Conservation (phyloP, 2,113 vertebrate genomes). For the Mormyrus lacerda region DNA sequence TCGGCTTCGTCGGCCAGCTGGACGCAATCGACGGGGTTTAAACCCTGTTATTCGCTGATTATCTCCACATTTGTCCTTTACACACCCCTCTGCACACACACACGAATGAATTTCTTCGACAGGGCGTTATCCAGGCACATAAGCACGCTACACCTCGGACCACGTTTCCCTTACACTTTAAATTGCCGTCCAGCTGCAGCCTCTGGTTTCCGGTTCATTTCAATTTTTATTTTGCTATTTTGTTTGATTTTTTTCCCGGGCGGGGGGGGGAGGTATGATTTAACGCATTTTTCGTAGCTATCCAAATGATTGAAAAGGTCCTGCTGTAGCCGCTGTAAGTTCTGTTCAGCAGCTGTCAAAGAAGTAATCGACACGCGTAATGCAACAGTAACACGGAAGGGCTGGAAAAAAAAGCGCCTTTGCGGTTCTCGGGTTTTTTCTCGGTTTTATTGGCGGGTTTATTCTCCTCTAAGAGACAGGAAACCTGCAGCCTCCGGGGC, state of each 20-base stretch:
- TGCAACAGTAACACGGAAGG: background rate
- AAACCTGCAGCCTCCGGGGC: background rate
- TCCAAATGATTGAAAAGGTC: background rate
- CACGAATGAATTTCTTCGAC: background rate
- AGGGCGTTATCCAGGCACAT: background rate
- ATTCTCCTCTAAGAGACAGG: background rate
- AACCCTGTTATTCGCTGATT: background rate
- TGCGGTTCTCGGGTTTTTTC: background rate
- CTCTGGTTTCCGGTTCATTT: background rate
- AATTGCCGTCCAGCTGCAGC: background rate
- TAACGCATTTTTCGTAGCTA: background rate
- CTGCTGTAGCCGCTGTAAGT: background rate
- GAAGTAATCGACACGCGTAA: background rate
- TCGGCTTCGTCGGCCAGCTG: background rate
- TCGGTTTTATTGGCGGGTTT: background rate
- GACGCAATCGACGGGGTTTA: background rate
- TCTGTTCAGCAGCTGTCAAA: background rate
- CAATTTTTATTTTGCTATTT: background rate
- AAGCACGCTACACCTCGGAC: background rate
- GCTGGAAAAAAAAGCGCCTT: background rate
- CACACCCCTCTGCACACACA: background rate
- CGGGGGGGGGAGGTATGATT: background rate
- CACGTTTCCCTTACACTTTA: background rate
- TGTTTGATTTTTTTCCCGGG: background rate
- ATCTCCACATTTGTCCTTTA: background rate